Evolutionary conservation across 2,797 vertebrate species (phyloP).

Genomic region (Capromys pilorides): DNA sequence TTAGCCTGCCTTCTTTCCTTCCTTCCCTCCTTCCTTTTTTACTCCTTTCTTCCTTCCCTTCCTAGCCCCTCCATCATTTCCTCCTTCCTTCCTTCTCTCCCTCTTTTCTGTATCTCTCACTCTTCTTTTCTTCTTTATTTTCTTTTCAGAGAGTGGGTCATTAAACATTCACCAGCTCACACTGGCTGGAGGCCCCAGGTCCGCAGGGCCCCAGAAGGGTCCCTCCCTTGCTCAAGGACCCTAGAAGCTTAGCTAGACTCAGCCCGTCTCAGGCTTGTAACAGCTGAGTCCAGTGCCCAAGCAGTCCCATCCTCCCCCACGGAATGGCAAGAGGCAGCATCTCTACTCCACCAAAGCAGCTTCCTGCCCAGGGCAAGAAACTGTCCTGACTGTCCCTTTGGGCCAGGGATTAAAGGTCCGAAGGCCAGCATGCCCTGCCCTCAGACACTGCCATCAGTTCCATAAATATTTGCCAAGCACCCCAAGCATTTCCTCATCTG

Average conservation of each 20-base stretch:
- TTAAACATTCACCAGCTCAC: constrained; percentile 50
- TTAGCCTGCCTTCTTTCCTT: accelerated
- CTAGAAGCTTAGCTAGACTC: not conserved
- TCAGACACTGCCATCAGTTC: not conserved
- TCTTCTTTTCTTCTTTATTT: not conserved
- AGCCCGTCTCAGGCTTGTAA: not conserved
- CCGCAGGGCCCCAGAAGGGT: not conserved
- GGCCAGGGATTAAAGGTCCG: constrained; percentile 17
- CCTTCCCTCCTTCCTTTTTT: accelerated
- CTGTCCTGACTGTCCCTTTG: not conserved
- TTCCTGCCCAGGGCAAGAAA: not conserved
- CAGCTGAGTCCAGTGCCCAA: not conserved
- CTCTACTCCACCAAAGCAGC: not conserved
- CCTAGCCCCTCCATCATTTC: too few species aligned
- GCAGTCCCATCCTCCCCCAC: not conserved
- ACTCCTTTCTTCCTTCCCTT: accelerated
- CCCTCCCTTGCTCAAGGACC: not conserved
- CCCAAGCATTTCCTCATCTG: constrained; percentile 35
- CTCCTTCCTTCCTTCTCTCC: not conserved
- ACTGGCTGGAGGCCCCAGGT: not conserved
- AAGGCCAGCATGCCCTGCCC: not conserved
- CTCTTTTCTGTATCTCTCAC: not conserved
- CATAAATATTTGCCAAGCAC: constrained; percentile 44
- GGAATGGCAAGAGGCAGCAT: not conserved
- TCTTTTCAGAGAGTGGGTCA: not conserved